phyloP scores from a whole-genome alignment of 2,888 invertebrate species.

The Eledona agricola region DNA sequence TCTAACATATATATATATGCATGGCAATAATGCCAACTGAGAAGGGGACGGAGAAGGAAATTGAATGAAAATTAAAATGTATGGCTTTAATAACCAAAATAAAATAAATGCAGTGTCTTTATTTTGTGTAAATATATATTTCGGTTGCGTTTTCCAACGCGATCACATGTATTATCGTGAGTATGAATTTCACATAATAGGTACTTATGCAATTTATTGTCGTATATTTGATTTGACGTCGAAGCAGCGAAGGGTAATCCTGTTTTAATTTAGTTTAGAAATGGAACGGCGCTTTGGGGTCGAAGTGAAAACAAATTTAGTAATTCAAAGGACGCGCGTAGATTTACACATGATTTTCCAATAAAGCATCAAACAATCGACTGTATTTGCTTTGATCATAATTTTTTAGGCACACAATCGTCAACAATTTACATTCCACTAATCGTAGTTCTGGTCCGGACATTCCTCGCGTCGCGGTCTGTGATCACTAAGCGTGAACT shows the following conservation, averaged over 20 bases:
- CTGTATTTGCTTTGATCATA: conserved; percentile 57
- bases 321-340: conserved; percentile 33
- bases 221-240: too few relatives aligned
- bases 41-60: too few relatives aligned
- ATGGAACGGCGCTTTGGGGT: conserved; percentile 19
- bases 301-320: conserved; percentile 34
- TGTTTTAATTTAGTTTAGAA: conserved; percentile 25
- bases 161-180: too few relatives aligned
- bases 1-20: too few relatives aligned
- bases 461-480: conserved; percentile 62
- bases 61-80: too few relatives aligned
- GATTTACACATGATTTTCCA: conserved; percentile 53
- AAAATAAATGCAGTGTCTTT: too few relatives aligned
- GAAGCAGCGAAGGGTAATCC: conserved; percentile 6
- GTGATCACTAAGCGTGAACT: conserved; percentile 63
- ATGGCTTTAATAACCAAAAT: too few relatives aligned
- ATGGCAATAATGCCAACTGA: too few relatives aligned
- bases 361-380: conserved; percentile 55
- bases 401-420: conserved; percentile 54
- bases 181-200: too few relatives aligned
- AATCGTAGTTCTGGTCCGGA: conserved; percentile 61
- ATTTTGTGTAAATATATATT: too few relatives aligned
- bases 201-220: too few relatives aligned
- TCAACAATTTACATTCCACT: conserved; percentile 63
- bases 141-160: too few relatives aligned